Evolutionary conservation across 2,888 invertebrate genomes (phyloP).

Genomic region (Drosophila neotestacea): DNA sequence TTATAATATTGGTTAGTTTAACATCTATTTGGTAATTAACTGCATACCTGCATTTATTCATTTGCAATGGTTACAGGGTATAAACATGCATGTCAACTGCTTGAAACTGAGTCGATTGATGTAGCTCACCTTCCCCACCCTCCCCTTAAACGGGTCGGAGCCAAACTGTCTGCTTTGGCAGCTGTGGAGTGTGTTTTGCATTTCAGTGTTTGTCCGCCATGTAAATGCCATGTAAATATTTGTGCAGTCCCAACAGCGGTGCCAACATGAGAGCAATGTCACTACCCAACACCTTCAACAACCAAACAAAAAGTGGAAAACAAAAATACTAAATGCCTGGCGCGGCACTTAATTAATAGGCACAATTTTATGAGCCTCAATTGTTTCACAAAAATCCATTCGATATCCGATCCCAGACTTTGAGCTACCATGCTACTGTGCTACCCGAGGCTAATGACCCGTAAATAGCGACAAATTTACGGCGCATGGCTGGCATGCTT

Average conservation of each 20-base stretch:
- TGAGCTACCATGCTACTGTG: slow-evolving; percentile 46
- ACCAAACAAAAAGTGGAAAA: slow-evolving; percentile 7
- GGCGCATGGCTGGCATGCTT: slow-evolving; percentile 64
- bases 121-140: not conserved
- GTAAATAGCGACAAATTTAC: slow-evolving; percentile 43
- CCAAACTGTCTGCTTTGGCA: slow-evolving; percentile 48
- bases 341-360: slow-evolving; percentile 67
- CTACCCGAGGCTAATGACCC: slow-evolving; percentile 57
- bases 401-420: slow-evolving; percentile 11
- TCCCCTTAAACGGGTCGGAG: slow-evolving; percentile 28
- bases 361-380: slow-evolving; percentile 50
- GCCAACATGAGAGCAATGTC: slow-evolving; percentile 7
- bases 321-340: slow-evolving; percentile 10
- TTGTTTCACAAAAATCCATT: slow-evolving; percentile 35
- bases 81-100: slow-evolving; percentile 30
- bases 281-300: slow-evolving; percentile 22
- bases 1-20: not conserved
- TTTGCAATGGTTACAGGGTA: slow-evolving; percentile 8
- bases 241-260: slow-evolving; percentile 38
- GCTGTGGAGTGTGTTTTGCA: slow-evolving; percentile 62
- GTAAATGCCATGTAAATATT: slow-evolving; percentile 68
- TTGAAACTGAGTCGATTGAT: slow-evolving; percentile 7
- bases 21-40: not conserved
- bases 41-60: not conserved
- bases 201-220: slow-evolving; percentile 48